Evolutionary conservation across 2,797 vertebrate genomes (phyloP), one percentile per base, ranked within the genome.

Genomic region (Gymnodraco acuticeps): DNA sequence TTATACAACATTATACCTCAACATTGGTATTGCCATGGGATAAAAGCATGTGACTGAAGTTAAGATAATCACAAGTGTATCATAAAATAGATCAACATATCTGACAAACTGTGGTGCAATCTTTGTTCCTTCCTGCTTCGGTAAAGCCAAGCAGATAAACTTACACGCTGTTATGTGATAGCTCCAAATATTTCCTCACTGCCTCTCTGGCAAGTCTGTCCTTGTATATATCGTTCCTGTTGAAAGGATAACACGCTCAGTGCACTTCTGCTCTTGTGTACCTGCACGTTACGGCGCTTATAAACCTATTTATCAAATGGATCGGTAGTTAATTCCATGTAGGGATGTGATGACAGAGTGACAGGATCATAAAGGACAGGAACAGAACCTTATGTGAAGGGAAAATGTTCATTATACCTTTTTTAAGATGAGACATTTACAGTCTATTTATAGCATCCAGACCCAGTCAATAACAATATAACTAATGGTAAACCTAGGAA

Each of bases 131-230:
- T 77, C 65, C 64, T 23, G 70, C 70, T 88, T 75, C 56, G 66
- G 79, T 71, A 74, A 83, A 75, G 60, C 70, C 66, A 54, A 59
- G 72, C 77, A 77, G 91, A 91, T 92, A 82, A 87, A 84, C 87
- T 86, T 88, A 87, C 73, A 54, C 38, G 13, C 62, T 82, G 73
- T 78, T 73, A 82, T 80, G 72, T 60, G 79, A 87, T 81, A 11
- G 64, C 71, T 86, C 73, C 81, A 86, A 87, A 89, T 65, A 87
- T 87, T 86, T 87, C 83, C 85, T 89, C 80, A 31, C 80, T 52
- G 68, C 58, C 76, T 81, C 73, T 72, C 76, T 67, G 67, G 78
- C 83, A 79, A 81, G 78, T 85, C 81, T 64, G 66, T 68, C 77
- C 76, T 67, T 85, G 85, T 92, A 92, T 87, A 68, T 86, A 53